Base-by-base conservation (phyloP, 2,888 invertebrate genomes). In the Clistopyga incitator region DNA sequence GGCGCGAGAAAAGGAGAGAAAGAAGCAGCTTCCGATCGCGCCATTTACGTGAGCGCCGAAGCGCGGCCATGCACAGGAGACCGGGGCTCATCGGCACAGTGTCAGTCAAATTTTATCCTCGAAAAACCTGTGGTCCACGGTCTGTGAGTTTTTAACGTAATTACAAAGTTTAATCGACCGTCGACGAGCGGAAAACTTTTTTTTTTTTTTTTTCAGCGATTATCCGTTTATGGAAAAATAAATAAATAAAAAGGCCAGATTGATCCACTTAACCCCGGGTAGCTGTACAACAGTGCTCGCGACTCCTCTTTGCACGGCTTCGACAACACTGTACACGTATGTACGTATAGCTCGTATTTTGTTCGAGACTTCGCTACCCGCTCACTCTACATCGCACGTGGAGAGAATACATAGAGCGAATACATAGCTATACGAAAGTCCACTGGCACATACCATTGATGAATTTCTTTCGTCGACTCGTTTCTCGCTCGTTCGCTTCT, bases 381-480 rank as follows among this genome's bases (percentile, higher is more conserved):
- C 20, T 64, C 50, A 23, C 72, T 64, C 72, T 80, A 65, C 61
- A 72, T 81, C 52, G 80, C 80, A 84, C 83, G 83, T 80, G 74
- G 67, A 64, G 68, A 42, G 64, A 72, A 84, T 74, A 80, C 65
- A 78, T 77, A n/a, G n/a, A n/a, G n/a, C 65, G 52, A 59, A 56
- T 65, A 47, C 42, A 64, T 54, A 64, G 18, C 59, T 6, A 25
- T 68, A 54, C 18, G 42, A 25, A 34, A 11, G 20, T 18, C n/a
- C 8, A 15, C 38, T 15, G 8, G 13, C 42, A 72, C 10, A 29
- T 75, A 78, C 82, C 82, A 82, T 82, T 82, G 82, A 82, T 82
- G 75, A 82, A 78, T 82, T 82, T 78, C 82, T 78, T 82, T 82
- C 75, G 65, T 61, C 20, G 13, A 50, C 61, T 42, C 59, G 59